Conservation (phyloP, 2,113 vertebrate genomes). For the Eonycteris spelaea region DNA sequence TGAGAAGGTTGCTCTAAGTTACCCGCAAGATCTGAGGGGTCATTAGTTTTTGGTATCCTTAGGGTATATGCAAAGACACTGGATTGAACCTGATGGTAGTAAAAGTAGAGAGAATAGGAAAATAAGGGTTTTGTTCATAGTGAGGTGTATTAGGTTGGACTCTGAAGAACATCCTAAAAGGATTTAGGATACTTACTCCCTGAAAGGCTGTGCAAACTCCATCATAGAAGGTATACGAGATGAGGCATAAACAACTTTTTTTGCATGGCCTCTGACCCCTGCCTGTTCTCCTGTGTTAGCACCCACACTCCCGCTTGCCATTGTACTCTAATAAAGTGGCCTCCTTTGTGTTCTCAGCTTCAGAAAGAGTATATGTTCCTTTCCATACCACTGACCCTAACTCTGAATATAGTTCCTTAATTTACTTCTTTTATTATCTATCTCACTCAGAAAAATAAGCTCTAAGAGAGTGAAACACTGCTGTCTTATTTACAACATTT, state of each 20-base stretch:
- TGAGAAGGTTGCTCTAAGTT: not conserved
- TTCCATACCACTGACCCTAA: not conserved
- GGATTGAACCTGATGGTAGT: not conserved
- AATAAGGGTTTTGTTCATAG: not conserved
- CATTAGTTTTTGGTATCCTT: not conserved
- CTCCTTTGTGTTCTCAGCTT: not conserved
- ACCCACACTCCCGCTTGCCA: fast-evolving
- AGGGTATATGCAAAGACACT: not conserved
- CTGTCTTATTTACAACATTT: not conserved
- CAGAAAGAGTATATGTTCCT: not conserved
- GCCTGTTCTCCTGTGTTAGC: not conserved
- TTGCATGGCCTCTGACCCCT: not conserved
- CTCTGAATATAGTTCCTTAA: not conserved
- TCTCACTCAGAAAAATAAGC: not conserved
- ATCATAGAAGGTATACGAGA: not conserved
- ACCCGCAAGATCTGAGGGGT: not conserved
- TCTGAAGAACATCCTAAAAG: not conserved
- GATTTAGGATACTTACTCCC: not conserved
- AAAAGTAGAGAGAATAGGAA: not conserved
- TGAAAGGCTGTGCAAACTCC: not conserved
- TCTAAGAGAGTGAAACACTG: not conserved
- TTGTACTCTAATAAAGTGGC: too few species aligned
- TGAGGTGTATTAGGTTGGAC: not conserved
- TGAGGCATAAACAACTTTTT: not conserved
- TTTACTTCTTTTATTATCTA: not conserved